Percentiles rank a stretch among this genome's conserved stretches.
These are phyloP conservation scores for Druceiella hillmani DNA, from an alignment of 2,888 invertebrate species.

Conservation along the genomic window DNA sequence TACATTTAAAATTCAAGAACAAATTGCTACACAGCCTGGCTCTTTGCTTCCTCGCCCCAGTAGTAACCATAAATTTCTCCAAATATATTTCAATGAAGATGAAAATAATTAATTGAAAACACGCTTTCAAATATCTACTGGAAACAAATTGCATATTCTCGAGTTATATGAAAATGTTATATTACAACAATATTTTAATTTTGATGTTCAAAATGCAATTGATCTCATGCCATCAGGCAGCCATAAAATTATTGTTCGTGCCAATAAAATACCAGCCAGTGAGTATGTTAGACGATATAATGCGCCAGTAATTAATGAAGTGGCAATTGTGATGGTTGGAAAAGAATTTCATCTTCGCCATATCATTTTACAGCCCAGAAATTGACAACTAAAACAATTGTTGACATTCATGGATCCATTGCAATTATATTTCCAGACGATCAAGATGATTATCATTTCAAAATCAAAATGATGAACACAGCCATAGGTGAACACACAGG, in stretches of 20 bases:
- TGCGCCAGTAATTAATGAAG: constrained; percentile 21
- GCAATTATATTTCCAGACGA: constrained; percentile 11
- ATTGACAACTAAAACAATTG: constrained; percentile 16
- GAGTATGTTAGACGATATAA: constrained; percentile 22
- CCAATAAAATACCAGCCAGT: constrained; percentile 22
- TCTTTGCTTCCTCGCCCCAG: too few relatives aligned
- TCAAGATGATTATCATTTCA: constrained; percentile 1
- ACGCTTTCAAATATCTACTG: too few relatives aligned
- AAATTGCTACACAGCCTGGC: too few relatives aligned
- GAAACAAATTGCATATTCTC: too few relatives aligned
- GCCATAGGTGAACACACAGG: background rate
- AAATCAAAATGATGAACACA: background rate
- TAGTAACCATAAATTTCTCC: too few relatives aligned
- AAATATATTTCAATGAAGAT: too few relatives aligned
- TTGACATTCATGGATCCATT: constrained; percentile 25
- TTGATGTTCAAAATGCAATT: background rate
- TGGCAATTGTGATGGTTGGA: constrained; percentile 20
- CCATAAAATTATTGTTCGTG: constrained; percentile 20
- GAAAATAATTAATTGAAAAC: too few relatives aligned
- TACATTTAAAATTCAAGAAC: too few relatives aligned
- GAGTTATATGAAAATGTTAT: too few relatives aligned
- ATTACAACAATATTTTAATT: too few relatives aligned
- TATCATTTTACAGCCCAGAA: constrained; percentile 24
- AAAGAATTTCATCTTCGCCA: constrained; percentile 20
- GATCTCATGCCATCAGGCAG: background rate